These are phyloP conservation scores for Cephalophus harveyi DNA, from an alignment of 2,113 vertebrate species.

Conservation along the genomic window DNA sequence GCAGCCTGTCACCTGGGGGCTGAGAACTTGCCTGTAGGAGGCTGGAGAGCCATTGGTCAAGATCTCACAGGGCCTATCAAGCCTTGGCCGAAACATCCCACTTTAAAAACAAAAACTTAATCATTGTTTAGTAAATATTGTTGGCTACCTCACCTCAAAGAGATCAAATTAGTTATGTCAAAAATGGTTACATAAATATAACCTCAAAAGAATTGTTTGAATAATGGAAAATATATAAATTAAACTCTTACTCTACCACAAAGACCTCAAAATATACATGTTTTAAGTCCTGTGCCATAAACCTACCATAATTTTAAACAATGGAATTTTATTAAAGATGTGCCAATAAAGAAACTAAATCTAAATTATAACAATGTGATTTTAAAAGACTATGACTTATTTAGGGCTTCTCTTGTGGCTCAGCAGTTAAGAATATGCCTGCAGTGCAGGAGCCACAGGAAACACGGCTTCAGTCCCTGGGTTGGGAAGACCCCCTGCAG, in stretches of 20 bases:
- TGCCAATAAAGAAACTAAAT: neutral
- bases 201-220: neutral
- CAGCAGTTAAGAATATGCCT: neutral
- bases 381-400: neutral
- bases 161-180: neutral
- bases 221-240: neutral
- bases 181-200: neutral
- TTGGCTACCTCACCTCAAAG: neutral
- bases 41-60: neutral
- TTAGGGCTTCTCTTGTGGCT: neutral
- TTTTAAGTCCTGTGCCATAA: neutral
- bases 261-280: neutral
- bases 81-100: neutral
- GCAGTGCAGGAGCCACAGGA: neutral
- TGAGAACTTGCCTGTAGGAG: neutral
- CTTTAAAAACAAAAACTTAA: neutral
- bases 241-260: neutral
- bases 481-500: neutral
- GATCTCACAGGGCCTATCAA: neutral
- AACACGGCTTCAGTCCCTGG: neutral
- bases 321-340: neutral
- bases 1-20: neutral
- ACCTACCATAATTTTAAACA: neutral
- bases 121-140: neutral
- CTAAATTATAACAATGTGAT: neutral